Conservation (phyloP, 2,888 invertebrate genomes). For the Catocala nupta region DNA sequence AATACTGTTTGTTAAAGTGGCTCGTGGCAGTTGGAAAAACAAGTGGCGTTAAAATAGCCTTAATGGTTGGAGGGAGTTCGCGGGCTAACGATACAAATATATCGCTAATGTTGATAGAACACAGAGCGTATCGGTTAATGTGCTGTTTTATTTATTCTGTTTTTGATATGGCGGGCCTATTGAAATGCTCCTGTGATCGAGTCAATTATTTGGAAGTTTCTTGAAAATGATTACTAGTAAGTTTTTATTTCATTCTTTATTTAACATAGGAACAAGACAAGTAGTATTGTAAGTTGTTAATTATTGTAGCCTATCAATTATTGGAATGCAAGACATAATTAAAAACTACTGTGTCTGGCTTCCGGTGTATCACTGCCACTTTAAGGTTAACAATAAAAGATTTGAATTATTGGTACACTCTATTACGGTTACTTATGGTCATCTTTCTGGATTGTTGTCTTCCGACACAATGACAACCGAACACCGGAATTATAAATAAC, state of each 20-base stretch:
- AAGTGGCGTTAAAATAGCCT: conserved; percentile 57
- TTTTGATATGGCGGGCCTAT: conserved; percentile 5
- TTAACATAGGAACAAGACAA: no score
- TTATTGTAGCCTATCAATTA: no score
- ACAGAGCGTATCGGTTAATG: conserved; percentile 20
- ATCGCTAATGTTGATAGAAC: conserved; percentile 42
- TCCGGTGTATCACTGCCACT: no score
- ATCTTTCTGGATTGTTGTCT: no score
- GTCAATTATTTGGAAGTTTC: background rate
- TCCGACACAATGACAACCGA: no score
- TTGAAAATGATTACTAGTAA: background rate
- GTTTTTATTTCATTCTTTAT: background rate
- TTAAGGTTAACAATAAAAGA: no score
- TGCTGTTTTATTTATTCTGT: conserved; percentile 29
- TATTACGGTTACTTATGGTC: no score
- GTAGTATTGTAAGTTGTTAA: no score
- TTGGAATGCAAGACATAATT: no score
- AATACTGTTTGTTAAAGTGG: conserved; percentile 70
- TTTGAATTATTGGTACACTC: no score
- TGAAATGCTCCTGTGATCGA: conserved; percentile 5
- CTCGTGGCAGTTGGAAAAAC: conserved; percentile 60
- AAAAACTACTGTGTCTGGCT: no score
- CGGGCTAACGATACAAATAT: conserved; percentile 42
- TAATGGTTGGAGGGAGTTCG: conserved; percentile 51
- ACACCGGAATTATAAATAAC: no score